These are phyloP conservation scores for Drosophila incognita DNA, from an alignment of 2,888 invertebrate genomes.

Conservation along the genomic window DNA sequence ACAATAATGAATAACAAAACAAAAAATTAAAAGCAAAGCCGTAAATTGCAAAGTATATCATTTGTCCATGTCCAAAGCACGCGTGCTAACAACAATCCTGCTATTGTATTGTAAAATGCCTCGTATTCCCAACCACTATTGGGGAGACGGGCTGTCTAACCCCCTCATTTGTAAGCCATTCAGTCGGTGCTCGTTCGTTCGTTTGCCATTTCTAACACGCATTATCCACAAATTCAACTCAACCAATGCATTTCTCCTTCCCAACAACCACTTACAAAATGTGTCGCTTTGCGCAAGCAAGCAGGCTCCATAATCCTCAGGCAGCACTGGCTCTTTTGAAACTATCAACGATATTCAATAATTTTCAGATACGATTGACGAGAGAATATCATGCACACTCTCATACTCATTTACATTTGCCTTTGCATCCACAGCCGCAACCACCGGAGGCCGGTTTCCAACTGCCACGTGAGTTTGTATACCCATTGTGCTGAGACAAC, in stretches of 20 bases:
- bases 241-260: conserved; percentile 37
- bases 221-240: conserved; percentile 46
- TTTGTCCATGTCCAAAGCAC: conserved; percentile 59
- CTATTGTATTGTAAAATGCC: conserved; percentile 6
- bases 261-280: conserved; percentile 50
- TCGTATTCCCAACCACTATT: conserved; percentile 31
- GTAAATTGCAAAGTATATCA: conserved; percentile 24
- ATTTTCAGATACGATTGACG: conserved; percentile 94
- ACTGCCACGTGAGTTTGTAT: conserved; percentile 87
- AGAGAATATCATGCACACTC: conserved; percentile 97
- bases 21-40: background rate
- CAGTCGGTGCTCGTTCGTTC: conserved; percentile 54
- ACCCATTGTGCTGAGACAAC: conserved; percentile 56
- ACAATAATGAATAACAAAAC: background rate
- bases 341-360: conserved; percentile 82
- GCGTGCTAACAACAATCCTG: conserved; percentile 47
- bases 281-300: conserved; percentile 54
- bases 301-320: conserved; percentile 54
- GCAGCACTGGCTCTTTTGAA: conserved; percentile 83
- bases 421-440: conserved; percentile 91
- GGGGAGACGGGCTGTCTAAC: conserved; percentile 37
- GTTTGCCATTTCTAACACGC: conserved; percentile 57
- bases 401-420: conserved; percentile 96
- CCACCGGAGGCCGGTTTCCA: conserved; percentile 90
- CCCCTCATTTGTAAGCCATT: conserved; percentile 43